Conservation (phyloP, 2,113 vertebrate species). For the Asarcornis scutulata region DNA sequence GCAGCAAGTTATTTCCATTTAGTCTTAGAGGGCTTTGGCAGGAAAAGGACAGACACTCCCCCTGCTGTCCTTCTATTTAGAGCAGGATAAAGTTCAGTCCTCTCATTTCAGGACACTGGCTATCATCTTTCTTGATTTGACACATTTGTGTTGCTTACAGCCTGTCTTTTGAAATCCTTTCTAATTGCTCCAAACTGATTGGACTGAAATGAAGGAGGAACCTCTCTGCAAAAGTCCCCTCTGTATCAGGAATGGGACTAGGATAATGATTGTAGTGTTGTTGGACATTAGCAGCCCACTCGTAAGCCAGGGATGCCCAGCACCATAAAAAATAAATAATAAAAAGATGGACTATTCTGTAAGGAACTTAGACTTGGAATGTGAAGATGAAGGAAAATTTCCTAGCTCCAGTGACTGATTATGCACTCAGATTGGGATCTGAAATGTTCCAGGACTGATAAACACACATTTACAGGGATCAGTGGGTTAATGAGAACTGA, state of each 20-base stretch:
- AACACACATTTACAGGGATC: neutral
- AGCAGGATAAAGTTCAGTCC: neutral
- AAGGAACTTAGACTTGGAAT: neutral
- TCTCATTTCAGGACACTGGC: neutral
- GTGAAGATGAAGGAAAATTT: neutral
- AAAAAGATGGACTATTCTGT: neutral
- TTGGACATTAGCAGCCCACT: neutral
- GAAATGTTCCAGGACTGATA: neutral
- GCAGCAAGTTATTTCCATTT: neutral
- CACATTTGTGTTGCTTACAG: neutral
- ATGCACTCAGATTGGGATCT: neutral
- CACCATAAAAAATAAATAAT: neutral
- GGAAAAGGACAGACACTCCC: conserved; percentile 47
- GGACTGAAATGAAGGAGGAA: neutral
- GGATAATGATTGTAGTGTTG: neutral
- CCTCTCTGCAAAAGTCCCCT: neutral
- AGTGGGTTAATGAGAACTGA: neutral
- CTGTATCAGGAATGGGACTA: neutral
- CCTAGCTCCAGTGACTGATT: neutral
- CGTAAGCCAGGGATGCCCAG: neutral
- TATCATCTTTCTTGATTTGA: neutral
- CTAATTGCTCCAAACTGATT: neutral
- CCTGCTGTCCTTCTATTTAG: neutral
- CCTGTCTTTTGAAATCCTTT: neutral
- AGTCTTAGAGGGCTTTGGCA: neutral